phyloP scores from a whole-genome alignment of 2,113 vertebrate species.

The Taxidea taxus region DNA sequence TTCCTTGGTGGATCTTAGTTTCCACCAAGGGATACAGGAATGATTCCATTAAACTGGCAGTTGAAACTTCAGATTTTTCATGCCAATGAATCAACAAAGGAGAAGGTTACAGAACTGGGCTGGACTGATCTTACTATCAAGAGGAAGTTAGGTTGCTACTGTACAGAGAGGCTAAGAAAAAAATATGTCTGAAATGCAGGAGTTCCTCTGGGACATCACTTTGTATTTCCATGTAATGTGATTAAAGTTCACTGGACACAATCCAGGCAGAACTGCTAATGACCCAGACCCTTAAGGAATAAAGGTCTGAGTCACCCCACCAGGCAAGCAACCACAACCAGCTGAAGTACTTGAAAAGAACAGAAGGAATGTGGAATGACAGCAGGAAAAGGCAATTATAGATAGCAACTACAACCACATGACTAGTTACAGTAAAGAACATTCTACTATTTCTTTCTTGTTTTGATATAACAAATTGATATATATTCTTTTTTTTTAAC shows the following conservation, averaged over 20 bases:
- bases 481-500: not conserved
- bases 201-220: not conserved
- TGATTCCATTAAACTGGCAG: not conserved
- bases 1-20: not conserved
- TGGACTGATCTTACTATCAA: not conserved
- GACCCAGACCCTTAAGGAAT: constrained; percentile 2
- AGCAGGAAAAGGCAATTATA: not conserved
- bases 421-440: not conserved
- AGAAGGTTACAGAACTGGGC: not conserved
- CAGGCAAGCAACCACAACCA: constrained; percentile 26
- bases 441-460: not conserved
- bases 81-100: not conserved
- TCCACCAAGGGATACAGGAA: not conserved
- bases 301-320: not conserved
- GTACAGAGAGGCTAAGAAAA: not conserved
- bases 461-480: not conserved
- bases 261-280: not conserved
- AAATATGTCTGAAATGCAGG: not conserved
- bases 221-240: not conserved
- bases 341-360: not conserved
- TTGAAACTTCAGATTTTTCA: not conserved
- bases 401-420: not conserved
- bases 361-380: not conserved
- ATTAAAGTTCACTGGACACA: constrained; percentile 25
- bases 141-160: not conserved